Conservation (phyloP, 2,888 invertebrate genomes). For the Chesias legatella region DNA sequence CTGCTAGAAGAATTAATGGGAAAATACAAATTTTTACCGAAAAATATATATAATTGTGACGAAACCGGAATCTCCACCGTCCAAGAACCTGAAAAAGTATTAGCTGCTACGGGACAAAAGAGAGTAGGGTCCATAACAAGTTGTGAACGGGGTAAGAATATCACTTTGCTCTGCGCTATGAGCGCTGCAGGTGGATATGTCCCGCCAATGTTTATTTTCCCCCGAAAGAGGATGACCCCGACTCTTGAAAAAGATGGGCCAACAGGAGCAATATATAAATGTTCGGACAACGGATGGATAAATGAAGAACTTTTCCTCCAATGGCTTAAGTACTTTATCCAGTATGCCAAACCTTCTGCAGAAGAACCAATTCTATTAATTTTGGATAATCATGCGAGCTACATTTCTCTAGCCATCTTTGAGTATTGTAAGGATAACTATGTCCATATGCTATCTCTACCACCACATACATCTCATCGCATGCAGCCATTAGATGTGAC, state of each 20-base stretch:
- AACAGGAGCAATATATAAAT: conserved; percentile 37
- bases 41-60: conserved; percentile 17
- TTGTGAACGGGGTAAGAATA: conserved; percentile 34
- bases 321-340: conserved; percentile 32
- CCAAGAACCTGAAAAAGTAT: conserved; percentile 35
- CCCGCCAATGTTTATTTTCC: conserved; percentile 66
- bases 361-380: conserved; percentile 42
- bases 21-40: conserved; percentile 15
- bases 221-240: conserved; percentile 50
- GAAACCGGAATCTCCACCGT: conserved; percentile 14
- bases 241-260: conserved; percentile 51
- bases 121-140: conserved; percentile 37
- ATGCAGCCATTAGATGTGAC: conserved; percentile 42
- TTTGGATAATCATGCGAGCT: conserved; percentile 31
- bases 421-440: conserved; percentile 27
- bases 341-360: conserved; percentile 35
- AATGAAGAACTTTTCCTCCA: conserved; percentile 34
- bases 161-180: conserved; percentile 54
- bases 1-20: conserved; percentile 15
- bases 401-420: conserved; percentile 28
- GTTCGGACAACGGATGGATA: conserved; percentile 36
- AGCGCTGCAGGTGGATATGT: conserved; percentile 50
- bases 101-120: conserved; percentile 38
- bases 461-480: conserved; percentile 50
- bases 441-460: conserved; percentile 16